Conservation (phyloP, 2,888 invertebrate genomes). For the Leucophora obtusa region DNA sequence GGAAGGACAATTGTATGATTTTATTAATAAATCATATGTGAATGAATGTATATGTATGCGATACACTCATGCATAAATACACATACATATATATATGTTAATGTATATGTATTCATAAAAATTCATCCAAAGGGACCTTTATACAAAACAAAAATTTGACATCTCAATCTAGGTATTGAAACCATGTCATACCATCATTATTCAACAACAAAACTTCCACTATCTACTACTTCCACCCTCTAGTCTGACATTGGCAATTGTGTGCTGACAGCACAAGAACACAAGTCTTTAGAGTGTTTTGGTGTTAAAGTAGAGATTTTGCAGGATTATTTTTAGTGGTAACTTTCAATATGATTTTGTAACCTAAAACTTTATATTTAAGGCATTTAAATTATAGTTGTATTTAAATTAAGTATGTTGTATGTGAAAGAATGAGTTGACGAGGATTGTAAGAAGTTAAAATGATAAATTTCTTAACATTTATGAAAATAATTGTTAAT, state of each 20-base stretch:
- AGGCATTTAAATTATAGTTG: constrained; percentile 9
- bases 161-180: constrained; percentile 53
- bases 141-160: constrained; percentile 48
- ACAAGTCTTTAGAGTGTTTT: background rate
- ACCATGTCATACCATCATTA: constrained; percentile 39
- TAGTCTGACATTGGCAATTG: constrained; percentile 23
- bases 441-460: background rate
- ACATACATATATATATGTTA: too few species aligned
- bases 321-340: constrained; percentile 32
- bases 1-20: constrained; percentile 53
- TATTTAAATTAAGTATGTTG: background rate
- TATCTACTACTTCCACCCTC: background rate
- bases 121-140: constrained; percentile 5
- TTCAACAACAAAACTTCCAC: background rate
- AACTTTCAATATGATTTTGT: constrained; percentile 30
- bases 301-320: constrained; percentile 14
- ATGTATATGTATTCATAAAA: constrained; percentile 7
- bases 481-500: background rate
- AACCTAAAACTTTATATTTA: constrained; percentile 11
- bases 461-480: background rate
- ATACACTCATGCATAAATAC: constrained; percentile 50
- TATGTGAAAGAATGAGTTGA: background rate
- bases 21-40: constrained; percentile 72
- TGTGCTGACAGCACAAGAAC: constrained; percentile 12
- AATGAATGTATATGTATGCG: constrained; percentile 35